phyloP scores from a whole-genome alignment of 1,140 invertebrate species.

The Platyura marginata region DNA sequence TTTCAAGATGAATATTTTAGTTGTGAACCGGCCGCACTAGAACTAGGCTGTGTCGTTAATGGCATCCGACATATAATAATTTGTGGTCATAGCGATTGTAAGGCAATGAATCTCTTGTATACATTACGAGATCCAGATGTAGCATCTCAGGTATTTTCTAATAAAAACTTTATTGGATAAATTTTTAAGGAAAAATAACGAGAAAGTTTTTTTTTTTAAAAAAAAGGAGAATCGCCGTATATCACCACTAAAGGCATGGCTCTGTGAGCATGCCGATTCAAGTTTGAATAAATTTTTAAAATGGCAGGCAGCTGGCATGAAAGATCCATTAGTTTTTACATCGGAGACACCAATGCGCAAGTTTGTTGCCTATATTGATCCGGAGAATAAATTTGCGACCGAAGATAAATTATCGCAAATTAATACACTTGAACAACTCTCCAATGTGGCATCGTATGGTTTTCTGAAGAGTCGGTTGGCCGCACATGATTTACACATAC shows the following conservation, averaged over 20 bases:
- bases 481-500: constrained; percentile 67
- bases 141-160: constrained; percentile 37
- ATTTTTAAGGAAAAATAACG: too few relatives aligned
- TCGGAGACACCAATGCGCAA: constrained; percentile 68
- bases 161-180: too few relatives aligned
- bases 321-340: constrained; percentile 57
- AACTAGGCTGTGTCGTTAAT: constrained; percentile 85
- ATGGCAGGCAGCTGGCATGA: constrained; percentile 38
- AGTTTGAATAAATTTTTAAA: constrained; percentile 70
- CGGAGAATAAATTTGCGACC: constrained; percentile 70
- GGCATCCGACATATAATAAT: constrained; percentile 86
- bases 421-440: constrained; percentile 83
- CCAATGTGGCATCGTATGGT: constrained; percentile 87
- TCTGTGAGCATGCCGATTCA: constrained; percentile 66
- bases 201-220: constrained; percentile 5
- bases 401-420: constrained; percentile 91
- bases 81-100: constrained; percentile 94
- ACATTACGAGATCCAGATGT: constrained; percentile 59
- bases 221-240: constrained; percentile 55
- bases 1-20: constrained; percentile 72
- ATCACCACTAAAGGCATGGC: constrained; percentile 79
- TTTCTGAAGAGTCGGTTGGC: constrained; percentile 73
- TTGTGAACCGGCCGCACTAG: constrained; percentile 86
- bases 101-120: constrained; percentile 89
- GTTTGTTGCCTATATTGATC: constrained; percentile 88